Evolutionary conservation across 2,113 vertebrate genomes (phyloP), one percentile per base, ranked within the genome.

Genomic region (Lutjanus erythropterus): DNA sequence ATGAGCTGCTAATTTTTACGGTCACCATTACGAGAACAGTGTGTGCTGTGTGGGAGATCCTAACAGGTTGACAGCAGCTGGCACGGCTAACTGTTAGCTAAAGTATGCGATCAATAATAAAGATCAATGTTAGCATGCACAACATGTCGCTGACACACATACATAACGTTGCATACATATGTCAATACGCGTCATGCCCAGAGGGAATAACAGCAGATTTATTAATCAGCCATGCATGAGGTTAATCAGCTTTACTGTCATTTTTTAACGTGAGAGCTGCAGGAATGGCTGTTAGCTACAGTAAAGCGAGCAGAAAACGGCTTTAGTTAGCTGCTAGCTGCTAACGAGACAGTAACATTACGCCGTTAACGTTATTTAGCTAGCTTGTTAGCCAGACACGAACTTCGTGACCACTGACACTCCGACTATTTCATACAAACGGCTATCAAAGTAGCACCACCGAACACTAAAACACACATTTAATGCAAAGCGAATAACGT

Each of bases 341-440:
- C 90, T 93, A 88, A 85, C 87, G 69, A 88, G 71, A 80, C 86
- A 42, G 78, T 70, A 74, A 81, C 87, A 68, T 68, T 82, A 82
- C 49, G 81, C 78, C 79, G 74, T 80, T 39, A 39, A n/a, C n/a
- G n/a, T n/a, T 88, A 83, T 89, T 81, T 79, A 79, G 90, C 90
- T 94, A 92, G 92, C 93, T 81, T 41, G 90, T 91, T 92, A 91
- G 93, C 92, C 89, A 83, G 68, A 88, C 86, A 69, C 86, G 76
- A 93, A 94, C 91, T 93, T 93, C 89, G 83, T 92, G 90, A 92
- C 91, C 86, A 88, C 89, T 91, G 91, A 93, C 89, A 91, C 78
- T 77, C 85, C 31, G 84, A 86, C 58, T 81, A 60, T 77, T 86
- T 46, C 82, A 65, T 16, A 62, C 68, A 56, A 74, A 72, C 71